These are phyloP conservation scores for Formicarius rufipectus DNA, from an alignment of 2,113 vertebrate species.

Conservation along the genomic window DNA sequence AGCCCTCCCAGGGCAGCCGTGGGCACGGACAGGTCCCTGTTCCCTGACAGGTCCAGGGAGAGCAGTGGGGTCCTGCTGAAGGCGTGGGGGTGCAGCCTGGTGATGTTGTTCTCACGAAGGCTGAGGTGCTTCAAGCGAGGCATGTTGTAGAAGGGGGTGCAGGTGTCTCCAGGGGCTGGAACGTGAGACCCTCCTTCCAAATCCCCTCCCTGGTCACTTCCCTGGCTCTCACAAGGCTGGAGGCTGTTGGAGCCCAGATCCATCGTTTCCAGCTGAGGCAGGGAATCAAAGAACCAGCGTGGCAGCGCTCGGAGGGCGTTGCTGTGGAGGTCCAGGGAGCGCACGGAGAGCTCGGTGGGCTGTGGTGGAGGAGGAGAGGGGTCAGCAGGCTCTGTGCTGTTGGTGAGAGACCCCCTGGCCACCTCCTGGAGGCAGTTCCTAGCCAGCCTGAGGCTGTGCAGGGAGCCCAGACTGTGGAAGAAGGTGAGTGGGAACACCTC, in stretches of 20 bases:
- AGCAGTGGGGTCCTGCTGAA: constrained; percentile 68
- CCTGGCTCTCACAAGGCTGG: constrained; percentile 54
- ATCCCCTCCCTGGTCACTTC: background rate
- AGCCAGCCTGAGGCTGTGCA: constrained; percentile 76
- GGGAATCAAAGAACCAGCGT: constrained; percentile 65
- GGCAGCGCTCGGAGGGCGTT: constrained; percentile 71
- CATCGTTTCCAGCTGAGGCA: constrained; percentile 72
- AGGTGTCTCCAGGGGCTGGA: background rate
- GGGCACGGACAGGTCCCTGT: constrained; percentile 61
- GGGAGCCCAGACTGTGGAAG: constrained; percentile 65
- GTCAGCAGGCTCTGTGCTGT: background rate
- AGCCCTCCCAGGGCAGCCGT: constrained; percentile 58
- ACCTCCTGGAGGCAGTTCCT: constrained; percentile 78
- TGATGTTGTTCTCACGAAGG: constrained; percentile 71
- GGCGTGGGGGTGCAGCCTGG: constrained; percentile 49
- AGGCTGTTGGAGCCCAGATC: constrained; percentile 76
- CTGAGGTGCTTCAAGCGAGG: constrained; percentile 73
- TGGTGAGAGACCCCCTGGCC: background rate
- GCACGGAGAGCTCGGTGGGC: constrained; percentile 37
- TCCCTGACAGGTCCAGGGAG: constrained; percentile 77
- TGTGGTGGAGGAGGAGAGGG: rapidly evolving
- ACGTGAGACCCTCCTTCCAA: background rate
- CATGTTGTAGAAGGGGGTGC: constrained; percentile 69
- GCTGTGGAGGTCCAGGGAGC: constrained; percentile 67
- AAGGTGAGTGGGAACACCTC: constrained; percentile 71